phyloP scores from a whole-genome alignment of 2,797 vertebrate genomes.

The Sphenodon punctatus region DNA sequence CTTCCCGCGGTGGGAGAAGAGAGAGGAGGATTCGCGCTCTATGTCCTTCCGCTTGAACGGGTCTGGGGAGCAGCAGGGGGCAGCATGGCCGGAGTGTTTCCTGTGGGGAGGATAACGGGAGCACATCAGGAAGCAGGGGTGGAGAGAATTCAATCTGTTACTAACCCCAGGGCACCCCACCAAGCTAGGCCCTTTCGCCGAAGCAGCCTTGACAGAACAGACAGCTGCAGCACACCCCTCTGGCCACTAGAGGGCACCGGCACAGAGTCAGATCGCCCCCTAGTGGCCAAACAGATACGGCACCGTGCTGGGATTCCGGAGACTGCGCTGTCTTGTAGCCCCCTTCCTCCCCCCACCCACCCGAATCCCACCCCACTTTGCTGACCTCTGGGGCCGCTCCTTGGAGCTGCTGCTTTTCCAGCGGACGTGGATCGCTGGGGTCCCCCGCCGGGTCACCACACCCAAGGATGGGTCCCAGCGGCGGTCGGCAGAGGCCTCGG shows the following conservation, averaged over 20 bases:
- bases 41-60: background rate
- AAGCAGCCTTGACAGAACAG: background rate
- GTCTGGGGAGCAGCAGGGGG: background rate
- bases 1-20: constrained; percentile 9
- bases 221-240: rapidly evolving
- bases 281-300: too few species aligned
- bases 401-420: background rate
- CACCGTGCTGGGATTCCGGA: background rate
- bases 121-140: too few species aligned
- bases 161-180: too few species aligned
- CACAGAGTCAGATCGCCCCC: background rate
- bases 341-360: background rate
- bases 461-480: background rate
- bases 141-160: too few species aligned
- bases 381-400: background rate
- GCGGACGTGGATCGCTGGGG: background rate
- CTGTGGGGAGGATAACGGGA: too few species aligned
- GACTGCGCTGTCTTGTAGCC: background rate
- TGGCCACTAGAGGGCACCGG: too few species aligned
- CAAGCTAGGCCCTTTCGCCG: too few species aligned
- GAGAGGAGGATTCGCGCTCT: background rate
- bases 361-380: background rate
- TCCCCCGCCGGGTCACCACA: too few species aligned
- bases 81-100: background rate
- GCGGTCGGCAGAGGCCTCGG: background rate